Base-by-base conservation (phyloP, 2,888 invertebrate species). In the Rhamphomyia laevipes region DNA sequence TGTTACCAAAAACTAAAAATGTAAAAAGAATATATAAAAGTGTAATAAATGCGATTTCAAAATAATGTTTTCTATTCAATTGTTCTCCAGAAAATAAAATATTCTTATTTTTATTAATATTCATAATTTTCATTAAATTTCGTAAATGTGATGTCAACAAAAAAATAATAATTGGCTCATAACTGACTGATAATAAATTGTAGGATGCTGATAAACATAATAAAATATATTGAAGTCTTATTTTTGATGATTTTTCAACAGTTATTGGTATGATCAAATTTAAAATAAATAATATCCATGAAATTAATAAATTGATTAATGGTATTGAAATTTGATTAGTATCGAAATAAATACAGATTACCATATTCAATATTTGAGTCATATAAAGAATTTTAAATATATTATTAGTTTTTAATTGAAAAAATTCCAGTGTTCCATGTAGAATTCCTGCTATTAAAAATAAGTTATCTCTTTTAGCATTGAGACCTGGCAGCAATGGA, bases 1-100 rank as follows among this genome's bases (percentile, higher is more conserved):
- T 87, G 67, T 99, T 97, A n/a, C 97, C 97, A 10, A 90, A 91
- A 13, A 95, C 96, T 68, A 96, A 97, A 68, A 95, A 95, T 27
- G 90, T 86, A 56, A 89, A 68, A 55, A 93, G 77, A 42, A 90
- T 85, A 58, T 91, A 86, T 41, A 86, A 74, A 53, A 91, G 73
- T 18, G 67, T 56, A 16, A 60, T 58, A 15, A 66, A 61, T 1
- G 86, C 90, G 68, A 57, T 48, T n/a, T 35, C n/a, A 35, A 27
- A 27, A 27, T 27, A 4, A 7, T 27, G 2, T 27, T 6, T 27
- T 27, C 5, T 7, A 27, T 27, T 27, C 7, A 9, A 27, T 27
- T 27, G 23, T 27, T 27, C 9, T 6, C 9, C 23, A 27, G 4
- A 27, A 6, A 27, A 9, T 27, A 9, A 7, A 27, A 27, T 7